Evolutionary conservation across 2,888 invertebrate genomes (phyloP).

Genomic region (Caenorhabditis sp.): DNA sequence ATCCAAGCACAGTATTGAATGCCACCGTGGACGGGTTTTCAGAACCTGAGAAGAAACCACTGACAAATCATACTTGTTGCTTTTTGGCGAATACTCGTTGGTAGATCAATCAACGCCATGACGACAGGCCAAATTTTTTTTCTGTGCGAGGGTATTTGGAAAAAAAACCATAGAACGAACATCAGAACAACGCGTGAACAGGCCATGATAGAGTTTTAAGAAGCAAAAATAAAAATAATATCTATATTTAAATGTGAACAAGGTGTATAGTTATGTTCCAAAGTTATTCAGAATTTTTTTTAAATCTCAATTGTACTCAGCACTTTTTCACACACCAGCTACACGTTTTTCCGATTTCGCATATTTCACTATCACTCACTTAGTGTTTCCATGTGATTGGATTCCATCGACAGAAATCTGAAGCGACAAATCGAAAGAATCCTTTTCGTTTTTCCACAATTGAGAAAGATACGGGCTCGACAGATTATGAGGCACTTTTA

Average conservation of each 20-base stretch:
- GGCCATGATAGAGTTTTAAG: too few species aligned
- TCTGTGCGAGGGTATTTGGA: too few species aligned
- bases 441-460: neutral
- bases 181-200: too few species aligned
- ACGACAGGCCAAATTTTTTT: neutral
- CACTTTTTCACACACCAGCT: too few species aligned
- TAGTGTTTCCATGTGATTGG: neutral
- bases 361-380: too few species aligned
- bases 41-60: neutral
- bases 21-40: neutral
- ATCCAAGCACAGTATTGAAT: neutral
- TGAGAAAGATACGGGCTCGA: neutral
- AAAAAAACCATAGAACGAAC: too few species aligned
- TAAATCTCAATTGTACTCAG: too few species aligned
- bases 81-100: neutral
- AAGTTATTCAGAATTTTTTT: too few species aligned
- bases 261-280: too few species aligned
- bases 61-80: neutral
- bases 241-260: too few species aligned
- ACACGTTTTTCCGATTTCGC: too few species aligned
- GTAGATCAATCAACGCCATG: neutral
- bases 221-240: too few species aligned
- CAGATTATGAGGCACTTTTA: neutral
- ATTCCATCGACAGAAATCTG: neutral
- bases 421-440: neutral